These are phyloP conservation scores for Pao palembangensis DNA, from an alignment of 2,113 vertebrate genomes.

Conservation along the genomic window DNA sequence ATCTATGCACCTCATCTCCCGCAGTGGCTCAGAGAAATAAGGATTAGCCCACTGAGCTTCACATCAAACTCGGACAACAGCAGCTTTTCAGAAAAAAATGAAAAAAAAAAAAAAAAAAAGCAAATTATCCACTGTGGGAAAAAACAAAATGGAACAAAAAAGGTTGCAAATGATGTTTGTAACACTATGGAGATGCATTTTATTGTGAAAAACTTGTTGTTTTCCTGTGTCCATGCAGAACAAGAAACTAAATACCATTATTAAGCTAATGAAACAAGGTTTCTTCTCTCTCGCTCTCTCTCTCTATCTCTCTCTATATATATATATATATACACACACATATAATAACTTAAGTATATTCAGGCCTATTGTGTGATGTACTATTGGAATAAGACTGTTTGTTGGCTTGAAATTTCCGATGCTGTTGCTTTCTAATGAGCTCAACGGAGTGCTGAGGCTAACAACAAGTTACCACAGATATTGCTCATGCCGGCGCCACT, in stretches of 20 bases:
- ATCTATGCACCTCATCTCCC: constrained; percentile 11
- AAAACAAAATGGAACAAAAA: neutral
- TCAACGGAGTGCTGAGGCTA: constrained; percentile 24
- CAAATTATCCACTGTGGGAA: neutral
- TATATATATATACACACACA: too few species aligned
- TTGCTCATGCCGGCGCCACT: constrained; percentile 27
- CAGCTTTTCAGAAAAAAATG: constrained; percentile 1
- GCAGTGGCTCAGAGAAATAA: constrained; percentile 22
- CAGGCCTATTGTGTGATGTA: constrained; percentile 1
- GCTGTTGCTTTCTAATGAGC: constrained; percentile 52
- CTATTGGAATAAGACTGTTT: constrained; percentile 13
- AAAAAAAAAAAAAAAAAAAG: constrained; percentile 8
- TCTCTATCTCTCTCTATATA: too few species aligned
- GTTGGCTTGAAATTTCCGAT: constrained; percentile 24
- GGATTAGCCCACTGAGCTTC: constrained; percentile 12
- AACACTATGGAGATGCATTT: too few species aligned
- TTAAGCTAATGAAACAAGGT: too few species aligned
- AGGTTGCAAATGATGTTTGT: neutral
- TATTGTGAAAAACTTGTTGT: too few species aligned
- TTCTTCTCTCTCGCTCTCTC: too few species aligned
- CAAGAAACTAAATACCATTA: too few species aligned
- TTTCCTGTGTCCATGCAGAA: too few species aligned
- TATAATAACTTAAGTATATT: neutral
- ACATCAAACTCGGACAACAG: constrained; percentile 19
- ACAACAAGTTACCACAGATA: constrained; percentile 32